phyloP scores from a whole-genome alignment of 2,888 invertebrate species.

The Dryococelus australis region DNA sequence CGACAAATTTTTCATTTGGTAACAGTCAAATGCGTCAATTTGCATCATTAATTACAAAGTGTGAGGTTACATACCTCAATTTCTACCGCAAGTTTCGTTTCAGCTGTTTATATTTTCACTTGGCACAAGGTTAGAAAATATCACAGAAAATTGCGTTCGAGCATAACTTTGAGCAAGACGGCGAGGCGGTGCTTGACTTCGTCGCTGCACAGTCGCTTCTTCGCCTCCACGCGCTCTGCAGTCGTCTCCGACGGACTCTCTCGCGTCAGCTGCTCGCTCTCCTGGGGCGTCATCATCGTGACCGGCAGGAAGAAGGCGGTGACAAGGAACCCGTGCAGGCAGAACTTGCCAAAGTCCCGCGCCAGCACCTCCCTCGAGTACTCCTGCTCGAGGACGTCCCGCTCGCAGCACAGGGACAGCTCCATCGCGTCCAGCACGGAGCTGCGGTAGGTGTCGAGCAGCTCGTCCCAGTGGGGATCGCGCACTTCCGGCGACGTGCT shows the following conservation, averaged over 20 bases:
- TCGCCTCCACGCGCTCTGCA: background rate
- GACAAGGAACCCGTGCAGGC: background rate
- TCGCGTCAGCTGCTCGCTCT: background rate
- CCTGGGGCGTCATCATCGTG: background rate
- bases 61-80: too few relatives aligned
- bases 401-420: conserved; percentile 5
- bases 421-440: conserved; percentile 31
- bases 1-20: too few relatives aligned
- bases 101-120: too few relatives aligned
- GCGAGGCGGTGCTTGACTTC: conserved; percentile 5
- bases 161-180: background rate
- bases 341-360: conserved; percentile 31
- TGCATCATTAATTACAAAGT: too few relatives aligned
- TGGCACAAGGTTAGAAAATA: background rate
- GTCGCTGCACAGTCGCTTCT: background rate
- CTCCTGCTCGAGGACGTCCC: conserved; percentile 28
- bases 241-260: background rate
- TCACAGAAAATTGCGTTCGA: background rate
- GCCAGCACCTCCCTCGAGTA: conserved; percentile 29
- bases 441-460: conserved; percentile 51
- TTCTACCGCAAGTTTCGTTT: too few relatives aligned
- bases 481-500: conserved; percentile 53
- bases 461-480: conserved; percentile 48
- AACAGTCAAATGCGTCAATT: too few relatives aligned
- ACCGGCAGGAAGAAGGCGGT: background rate